phyloP scores from a whole-genome alignment of 2,888 invertebrate genomes.

The Argyresthia goedartella region DNA sequence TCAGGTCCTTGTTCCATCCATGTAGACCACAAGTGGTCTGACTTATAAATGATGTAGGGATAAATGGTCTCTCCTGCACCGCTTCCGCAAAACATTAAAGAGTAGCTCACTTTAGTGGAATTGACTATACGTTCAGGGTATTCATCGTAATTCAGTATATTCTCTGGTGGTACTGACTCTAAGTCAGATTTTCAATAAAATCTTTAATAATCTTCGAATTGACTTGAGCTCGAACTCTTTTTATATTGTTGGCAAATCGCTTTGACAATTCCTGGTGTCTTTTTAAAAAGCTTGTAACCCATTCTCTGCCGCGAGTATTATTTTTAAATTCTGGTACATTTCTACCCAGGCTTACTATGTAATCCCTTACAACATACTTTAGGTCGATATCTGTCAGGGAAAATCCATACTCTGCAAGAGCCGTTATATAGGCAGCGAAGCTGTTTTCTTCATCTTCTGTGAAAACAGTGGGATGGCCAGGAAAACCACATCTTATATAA shows the following conservation, averaged over 20 bases:
- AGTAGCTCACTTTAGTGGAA: slow-evolving; percentile 19
- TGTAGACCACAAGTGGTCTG: slow-evolving; percentile 7
- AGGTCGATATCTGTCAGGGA: too few relatives aligned
- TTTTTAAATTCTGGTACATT: too few relatives aligned
- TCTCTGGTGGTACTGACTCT: slow-evolving; percentile 15
- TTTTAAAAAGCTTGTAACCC: too few relatives aligned
- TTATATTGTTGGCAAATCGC: slow-evolving; percentile 1
- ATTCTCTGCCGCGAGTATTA: too few relatives aligned
- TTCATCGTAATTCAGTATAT: slow-evolving; percentile 20
- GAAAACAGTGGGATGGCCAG: background rate
- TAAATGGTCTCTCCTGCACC: slow-evolving; percentile 27
- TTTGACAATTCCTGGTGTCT: too few relatives aligned
- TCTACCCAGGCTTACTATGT: too few relatives aligned
- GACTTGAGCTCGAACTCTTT: slow-evolving; percentile 1
- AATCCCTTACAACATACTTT: too few relatives aligned
- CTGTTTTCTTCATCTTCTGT: background rate
- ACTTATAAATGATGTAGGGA: slow-evolving; percentile 28
- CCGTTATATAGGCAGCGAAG: background rate
- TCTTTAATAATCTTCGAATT: background rate
- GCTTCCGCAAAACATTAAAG: slow-evolving; percentile 29
- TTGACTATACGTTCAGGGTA: slow-evolving; percentile 27
- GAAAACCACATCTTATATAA: background rate
- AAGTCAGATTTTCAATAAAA: slow-evolving; percentile 15
- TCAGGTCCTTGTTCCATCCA: slow-evolving; percentile 11
- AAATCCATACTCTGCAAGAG: background rate